Base-by-base conservation (phyloP, 2,888 invertebrate genomes). In the Drosophila paranaensis region DNA sequence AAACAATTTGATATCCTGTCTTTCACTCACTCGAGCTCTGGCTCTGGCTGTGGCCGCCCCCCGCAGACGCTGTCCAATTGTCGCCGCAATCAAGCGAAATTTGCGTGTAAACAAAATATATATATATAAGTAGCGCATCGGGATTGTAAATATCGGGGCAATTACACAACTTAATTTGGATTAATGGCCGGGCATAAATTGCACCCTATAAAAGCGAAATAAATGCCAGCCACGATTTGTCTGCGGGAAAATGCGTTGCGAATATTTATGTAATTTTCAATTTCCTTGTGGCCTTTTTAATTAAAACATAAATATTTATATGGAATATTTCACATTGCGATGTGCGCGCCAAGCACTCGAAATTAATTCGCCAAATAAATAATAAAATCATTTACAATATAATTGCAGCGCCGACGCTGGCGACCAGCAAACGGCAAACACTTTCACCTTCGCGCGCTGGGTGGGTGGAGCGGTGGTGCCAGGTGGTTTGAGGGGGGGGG, bases 241-340 rank as follows among this genome's bases (percentile, higher is more conserved):
- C 3, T 27, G 27, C 39, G 40, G 53, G 56, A 55, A 57, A 70
- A 37, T 72, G 77, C 72, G 69, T 67, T 77, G 53, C 70, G 51
- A 25, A 80, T 72, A 74, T 78, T 81, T 75, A 82, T 82, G 71
- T 78, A 72, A 81, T 82, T 86, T 80, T 60, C 81, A 75, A 79
- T 88, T 88, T 86, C 86, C 86, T 87, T 85, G 83, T 88, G 74
- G 88, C 61, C 79, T 77, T 82, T 79, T 88, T 86, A 86, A 86
- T 86, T 88, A 87, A 88, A 88, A 88, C 87, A 88, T 86, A 86
- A 86, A 88, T 86, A 86, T 88, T 82, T 82, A 88, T 88, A 84
- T 82, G 82, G 85, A 85, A 82, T 88, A 85, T 82, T 81, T 80
- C 69, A 80, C 75, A 85, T 69, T 54, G 60, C 57, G 56, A 40